These are phyloP conservation scores for Melanargia galathea DNA, from an alignment of 2,888 invertebrate species.

Conservation along the genomic window DNA sequence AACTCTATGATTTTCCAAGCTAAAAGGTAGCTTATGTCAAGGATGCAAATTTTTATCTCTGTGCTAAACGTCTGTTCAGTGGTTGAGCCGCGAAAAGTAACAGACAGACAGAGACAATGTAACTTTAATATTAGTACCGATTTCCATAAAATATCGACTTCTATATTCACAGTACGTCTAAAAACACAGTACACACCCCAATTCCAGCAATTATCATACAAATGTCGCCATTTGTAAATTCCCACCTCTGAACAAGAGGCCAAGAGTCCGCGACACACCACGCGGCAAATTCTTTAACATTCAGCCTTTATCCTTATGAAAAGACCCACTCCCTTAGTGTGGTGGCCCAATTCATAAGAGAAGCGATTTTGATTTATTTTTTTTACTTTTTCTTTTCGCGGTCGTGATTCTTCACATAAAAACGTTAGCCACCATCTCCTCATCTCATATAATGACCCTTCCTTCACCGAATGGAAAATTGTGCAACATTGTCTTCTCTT, in stretches of 20 bases:
- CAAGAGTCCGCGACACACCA: constrained; percentile 38
- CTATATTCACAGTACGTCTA: not conserved
- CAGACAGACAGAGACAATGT: too few species aligned
- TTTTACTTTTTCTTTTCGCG: not conserved
- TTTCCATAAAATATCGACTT: too few species aligned
- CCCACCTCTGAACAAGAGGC: constrained; percentile 23
- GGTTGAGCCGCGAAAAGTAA: too few species aligned
- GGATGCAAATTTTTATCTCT: too few species aligned
- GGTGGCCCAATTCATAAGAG: constrained; percentile 13
- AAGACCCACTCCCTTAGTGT: constrained; percentile 38
- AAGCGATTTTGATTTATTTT: not conserved
- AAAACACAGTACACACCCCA: constrained; percentile 17
- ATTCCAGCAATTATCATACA: constrained; percentile 20
- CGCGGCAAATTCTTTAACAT: constrained; percentile 43
- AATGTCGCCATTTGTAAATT: constrained; percentile 30
- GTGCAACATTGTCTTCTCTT: too few species aligned
- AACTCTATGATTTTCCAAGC: too few species aligned
- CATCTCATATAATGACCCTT: too few species aligned
- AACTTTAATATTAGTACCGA: too few species aligned
- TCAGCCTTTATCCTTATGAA: constrained; percentile 41
- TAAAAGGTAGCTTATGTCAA: too few species aligned
- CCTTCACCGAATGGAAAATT: too few species aligned
- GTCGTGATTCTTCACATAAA: not conserved
- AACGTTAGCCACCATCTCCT: too few species aligned
- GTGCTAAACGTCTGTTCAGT: too few species aligned